Base-by-base conservation (phyloP, 2,888 invertebrate species). In the Frankliniella intonsa region DNA sequence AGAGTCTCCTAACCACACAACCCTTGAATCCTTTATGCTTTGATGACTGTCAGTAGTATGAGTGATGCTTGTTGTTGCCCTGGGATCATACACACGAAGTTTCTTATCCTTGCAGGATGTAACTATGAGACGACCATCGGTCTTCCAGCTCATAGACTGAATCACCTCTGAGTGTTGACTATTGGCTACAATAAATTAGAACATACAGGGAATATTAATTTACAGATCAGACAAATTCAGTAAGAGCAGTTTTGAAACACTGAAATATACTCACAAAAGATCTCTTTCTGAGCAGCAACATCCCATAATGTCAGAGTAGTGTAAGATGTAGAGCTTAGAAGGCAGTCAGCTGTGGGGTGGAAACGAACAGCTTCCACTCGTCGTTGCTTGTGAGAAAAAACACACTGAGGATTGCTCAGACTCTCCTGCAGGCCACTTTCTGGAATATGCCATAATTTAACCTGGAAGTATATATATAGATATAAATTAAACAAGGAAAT, bases 81-180 rank as follows among this genome's bases (percentile, higher is more conserved):
- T 90, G 0, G 97, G 97, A 88, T 98, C 97, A 85, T 96, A 90
- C 65, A 98, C 91, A 82, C 97, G 91, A 0, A 98, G 91, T 88
- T 93, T 93, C 87, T 96, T 95, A 88, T 98, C 98, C 88, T 97
- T 97, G 88, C 96, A 95, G 0, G 97, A 95, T 0, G 97, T 96
- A 10, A 94, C 95, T 82, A 98, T 86, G 3, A 91, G 89, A 81
- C 91, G 91, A 14, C 98, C 98, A 87, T 97, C 95, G 84, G 93
- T 92, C 87, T 95, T 95, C 98, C 98, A 98, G 84, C 94, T 94
- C 0, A 95, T 90, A 0, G 95, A 95, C 87, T 97, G 97, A 85
- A 97, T 94, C 14, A 95, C 95, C 86, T 97, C 97, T 0, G 92
- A 91, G 87, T 97, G 96, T 84, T 93, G 93, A 85, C 91, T 91